Conservation (phyloP, 2,888 invertebrate genomes). For the Andrena fulva region DNA sequence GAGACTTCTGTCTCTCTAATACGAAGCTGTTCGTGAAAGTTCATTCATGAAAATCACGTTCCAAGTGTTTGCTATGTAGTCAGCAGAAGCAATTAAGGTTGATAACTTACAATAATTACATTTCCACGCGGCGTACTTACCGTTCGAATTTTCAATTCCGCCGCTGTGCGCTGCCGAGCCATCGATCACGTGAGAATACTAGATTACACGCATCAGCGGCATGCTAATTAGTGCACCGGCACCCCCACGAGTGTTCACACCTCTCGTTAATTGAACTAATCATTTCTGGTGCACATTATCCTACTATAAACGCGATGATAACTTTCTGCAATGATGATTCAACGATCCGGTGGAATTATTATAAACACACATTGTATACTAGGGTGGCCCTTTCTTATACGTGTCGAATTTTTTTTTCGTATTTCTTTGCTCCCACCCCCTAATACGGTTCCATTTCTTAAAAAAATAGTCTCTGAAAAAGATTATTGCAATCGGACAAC, state of each 20-base stretch:
- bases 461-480: too few relatives aligned
- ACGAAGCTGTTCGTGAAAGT: neutral
- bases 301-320: neutral
- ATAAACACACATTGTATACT: too few relatives aligned
- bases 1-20: neutral
- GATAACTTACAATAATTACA: slow-evolving; percentile 23
- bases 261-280: slow-evolving; percentile 34
- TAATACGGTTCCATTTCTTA: too few relatives aligned
- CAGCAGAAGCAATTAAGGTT: slow-evolving; percentile 15
- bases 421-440: too few relatives aligned
- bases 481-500: too few relatives aligned
- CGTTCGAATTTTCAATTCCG: slow-evolving; percentile 29
- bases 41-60: slow-evolving; percentile 8
- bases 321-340: neutral
- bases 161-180: neutral
- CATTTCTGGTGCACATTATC: slow-evolving; percentile 6
- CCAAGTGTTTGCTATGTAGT: neutral
- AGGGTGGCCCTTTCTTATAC: too few relatives aligned
- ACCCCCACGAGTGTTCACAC: slow-evolving; percentile 5
- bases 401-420: too few relatives aligned
- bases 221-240: slow-evolving; percentile 35
- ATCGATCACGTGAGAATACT: slow-evolving; percentile 24
- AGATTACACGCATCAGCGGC: slow-evolving; percentile 25
- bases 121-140: slow-evolving; percentile 16
- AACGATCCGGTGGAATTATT: neutral